A percentile compares a stretch with the other conserved stretches of the same genome.
phyloP scores from a whole-genome alignment of 2,888 invertebrate species.

The Cephus spinipes region DNA sequence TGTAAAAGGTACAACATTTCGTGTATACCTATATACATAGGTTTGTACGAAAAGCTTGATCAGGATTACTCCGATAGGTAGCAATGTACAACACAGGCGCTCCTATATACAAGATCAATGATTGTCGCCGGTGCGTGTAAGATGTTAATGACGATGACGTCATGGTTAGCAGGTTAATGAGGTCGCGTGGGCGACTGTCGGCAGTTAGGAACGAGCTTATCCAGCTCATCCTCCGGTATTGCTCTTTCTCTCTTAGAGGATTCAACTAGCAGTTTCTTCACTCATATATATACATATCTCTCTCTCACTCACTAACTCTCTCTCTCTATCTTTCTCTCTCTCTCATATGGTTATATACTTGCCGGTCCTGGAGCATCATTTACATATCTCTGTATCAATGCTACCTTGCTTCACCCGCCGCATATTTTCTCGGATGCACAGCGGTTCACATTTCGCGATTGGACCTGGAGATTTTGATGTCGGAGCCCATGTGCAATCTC shows the following conservation, averaged over 20 bases:
- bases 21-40: too few relatives aligned
- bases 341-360: constrained; percentile 5
- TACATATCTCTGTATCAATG: constrained; percentile 54
- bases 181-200: constrained; percentile 40
- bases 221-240: constrained; percentile 29
- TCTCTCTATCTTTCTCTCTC: background rate
- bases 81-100: too few relatives aligned
- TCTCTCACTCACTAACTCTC: constrained; percentile 1
- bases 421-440: constrained; percentile 39
- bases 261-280: constrained; percentile 7
- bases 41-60: too few relatives aligned
- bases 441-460: constrained; percentile 44
- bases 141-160: constrained; percentile 38
- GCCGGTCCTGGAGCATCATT: constrained; percentile 26
- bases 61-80: too few relatives aligned
- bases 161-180: constrained; percentile 47
- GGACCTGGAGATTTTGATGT: constrained; percentile 8
- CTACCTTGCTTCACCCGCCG: constrained; percentile 38
- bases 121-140: constrained; percentile 27
- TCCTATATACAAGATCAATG: constrained; percentile 27
- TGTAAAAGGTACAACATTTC: too few relatives aligned
- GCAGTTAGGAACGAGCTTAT: constrained; percentile 43
- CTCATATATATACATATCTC: background rate
- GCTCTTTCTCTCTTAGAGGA: background rate
- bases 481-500: background rate